Conservation (phyloP, 2,797 vertebrate genomes). For the Platyrinchus mystaceus region DNA sequence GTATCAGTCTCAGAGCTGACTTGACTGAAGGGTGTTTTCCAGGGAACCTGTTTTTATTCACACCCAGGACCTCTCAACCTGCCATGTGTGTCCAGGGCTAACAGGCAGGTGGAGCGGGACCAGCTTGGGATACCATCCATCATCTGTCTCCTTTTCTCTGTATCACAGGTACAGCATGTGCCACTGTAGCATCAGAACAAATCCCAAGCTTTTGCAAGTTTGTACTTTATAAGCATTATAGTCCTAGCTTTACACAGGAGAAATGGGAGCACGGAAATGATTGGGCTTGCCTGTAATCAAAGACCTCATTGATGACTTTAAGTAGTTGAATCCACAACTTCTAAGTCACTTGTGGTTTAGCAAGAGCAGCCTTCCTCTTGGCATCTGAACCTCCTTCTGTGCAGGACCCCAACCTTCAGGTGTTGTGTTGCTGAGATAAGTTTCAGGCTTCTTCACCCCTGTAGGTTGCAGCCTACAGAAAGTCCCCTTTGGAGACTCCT, state of each 20-base stretch:
- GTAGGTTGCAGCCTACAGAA: neutral
- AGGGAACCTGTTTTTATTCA: neutral
- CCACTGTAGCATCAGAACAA: neutral
- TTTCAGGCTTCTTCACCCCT: neutral
- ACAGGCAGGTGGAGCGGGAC: neutral
- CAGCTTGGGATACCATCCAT: neutral
- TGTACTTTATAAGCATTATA: neutral
- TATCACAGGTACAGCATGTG: fast-evolving
- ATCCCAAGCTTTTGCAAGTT: neutral
- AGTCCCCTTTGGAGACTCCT: neutral
- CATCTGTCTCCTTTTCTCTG: neutral
- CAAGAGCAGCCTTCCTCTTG: neutral
- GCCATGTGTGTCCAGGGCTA: neutral
- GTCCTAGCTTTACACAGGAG: neutral
- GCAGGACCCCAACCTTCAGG: neutral
- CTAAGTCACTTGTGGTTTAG: neutral
- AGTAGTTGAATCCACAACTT: neutral
- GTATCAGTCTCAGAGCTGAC: neutral
- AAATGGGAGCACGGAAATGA: neutral
- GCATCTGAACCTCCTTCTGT: neutral
- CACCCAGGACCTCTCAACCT: neutral
- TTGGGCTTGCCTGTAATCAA: neutral
- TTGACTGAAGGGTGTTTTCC: neutral
- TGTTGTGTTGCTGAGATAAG: neutral
- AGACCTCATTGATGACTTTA: neutral